Base-by-base conservation (phyloP, 2,113 vertebrate species). In the Alligator mississippiensis region DNA sequence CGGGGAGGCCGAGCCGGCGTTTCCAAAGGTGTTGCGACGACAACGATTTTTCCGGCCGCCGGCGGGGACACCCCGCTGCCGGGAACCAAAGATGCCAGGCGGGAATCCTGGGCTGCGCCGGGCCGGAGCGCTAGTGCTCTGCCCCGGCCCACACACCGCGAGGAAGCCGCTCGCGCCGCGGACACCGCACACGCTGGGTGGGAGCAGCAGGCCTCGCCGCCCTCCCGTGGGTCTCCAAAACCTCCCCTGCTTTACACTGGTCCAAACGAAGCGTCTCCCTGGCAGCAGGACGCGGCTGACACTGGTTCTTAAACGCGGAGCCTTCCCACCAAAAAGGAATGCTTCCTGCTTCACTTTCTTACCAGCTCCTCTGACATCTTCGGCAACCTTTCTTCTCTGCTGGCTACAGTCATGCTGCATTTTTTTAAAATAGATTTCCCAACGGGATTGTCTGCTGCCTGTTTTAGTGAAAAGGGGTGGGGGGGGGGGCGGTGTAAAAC, bases 381-480 rank as follows among this genome's bases (percentile, higher is more conserved):
- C 3, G 80, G 83, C 90, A 80, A 34, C 38, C 21, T 14, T 80
- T 94, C 47, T 90, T 77, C 75, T 86, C 88, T 76, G 81, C 81
- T 83, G 1, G 57, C 38, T 85, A 77, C 22, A 82, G 17, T 70
- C 88, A 91, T 27, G 6, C 79, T 91, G 2, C 68, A 18, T 6
- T 55, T 27, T 78, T 30, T 4, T 1, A 8, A 55, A n/a, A 14
- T 60, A 80, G 25, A 55, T 87, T 77, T 79, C 25, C 87, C 57
- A 82, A 86, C 11, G 1, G 58, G 75, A 88, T 82, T 90, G 14
- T 85, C 27, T 4, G 86, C 19, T 59, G 87, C 79, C 78, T 34
- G 13, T 96, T 93, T 93, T 58, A 90, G 85, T 92, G 85, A 60
- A n/a, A 11, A n/a, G 27, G 72, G 90, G 85, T 92, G 87, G 60